Percentiles rank a stretch among this genome's conserved stretches.
Conservation (phyloP, 2,113 vertebrate species). For the Trachemys scripta region DNA sequence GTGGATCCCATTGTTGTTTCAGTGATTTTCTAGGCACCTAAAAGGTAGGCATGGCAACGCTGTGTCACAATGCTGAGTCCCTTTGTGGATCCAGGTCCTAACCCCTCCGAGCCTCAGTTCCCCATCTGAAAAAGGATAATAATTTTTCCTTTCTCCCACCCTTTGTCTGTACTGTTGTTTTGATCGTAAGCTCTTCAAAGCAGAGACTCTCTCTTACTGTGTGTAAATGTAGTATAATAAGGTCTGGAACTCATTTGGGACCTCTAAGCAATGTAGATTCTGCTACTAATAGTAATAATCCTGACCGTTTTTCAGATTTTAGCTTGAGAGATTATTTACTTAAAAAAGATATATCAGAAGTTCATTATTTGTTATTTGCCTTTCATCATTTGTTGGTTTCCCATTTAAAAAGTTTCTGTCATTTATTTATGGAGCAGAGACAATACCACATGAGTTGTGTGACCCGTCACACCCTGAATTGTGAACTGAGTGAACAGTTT, state of each 20-base stretch:
- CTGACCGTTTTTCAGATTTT: neutral
- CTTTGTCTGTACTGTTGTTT: constrained; percentile 32
- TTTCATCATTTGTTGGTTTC: neutral
- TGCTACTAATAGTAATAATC: neutral
- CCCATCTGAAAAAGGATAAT: neutral
- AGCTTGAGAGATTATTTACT: neutral
- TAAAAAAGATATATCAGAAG: neutral
- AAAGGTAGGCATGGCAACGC: too few relatives aligned
- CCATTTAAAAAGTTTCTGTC: constrained; percentile 30
- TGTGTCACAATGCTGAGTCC: too few relatives aligned
- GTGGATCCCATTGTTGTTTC: too few relatives aligned
- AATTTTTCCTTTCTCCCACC: constrained; percentile 26
- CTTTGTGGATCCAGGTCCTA: too few relatives aligned
- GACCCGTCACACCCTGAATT: neutral
- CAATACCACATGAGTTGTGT: neutral
- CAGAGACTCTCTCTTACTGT: too few relatives aligned
- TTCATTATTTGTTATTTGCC: neutral
- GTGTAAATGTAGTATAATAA: neutral
- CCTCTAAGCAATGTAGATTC: neutral
- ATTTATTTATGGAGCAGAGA: constrained; percentile 51
- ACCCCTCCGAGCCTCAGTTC: constrained; percentile 26
- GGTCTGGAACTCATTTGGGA: neutral
- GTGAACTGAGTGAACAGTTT: neutral
- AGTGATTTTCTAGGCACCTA: too few relatives aligned
- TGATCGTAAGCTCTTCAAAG: neutral